Evolutionary conservation across 2,888 invertebrate genomes (phyloP), one percentile per base, ranked within the genome.

Genomic region (Drosophila differens): DNA sequence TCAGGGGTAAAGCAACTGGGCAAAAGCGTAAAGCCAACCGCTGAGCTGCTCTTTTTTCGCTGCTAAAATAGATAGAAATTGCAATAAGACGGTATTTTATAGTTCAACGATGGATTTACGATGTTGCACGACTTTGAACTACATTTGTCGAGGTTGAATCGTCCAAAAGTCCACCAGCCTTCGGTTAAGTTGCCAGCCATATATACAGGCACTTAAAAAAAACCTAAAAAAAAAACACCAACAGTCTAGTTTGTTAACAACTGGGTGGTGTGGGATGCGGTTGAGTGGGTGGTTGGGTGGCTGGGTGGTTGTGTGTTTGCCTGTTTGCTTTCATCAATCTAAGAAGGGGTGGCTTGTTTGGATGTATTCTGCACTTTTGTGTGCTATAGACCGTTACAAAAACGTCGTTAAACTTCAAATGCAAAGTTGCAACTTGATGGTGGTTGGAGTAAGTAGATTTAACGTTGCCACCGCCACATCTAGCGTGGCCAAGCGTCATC

Each of bases 91-190:
- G 85, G 85, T 85, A 82, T 87, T 89, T 89, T 90, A 91, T 90
- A 88, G 89, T 91, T 88, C 81, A 90, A 81, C 89, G 89, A 83
- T 88, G 90, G 89, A 89, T 90, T 89, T 88, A 87, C 85, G 83
- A 80, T 80, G 81, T 88, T 72, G 79, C 74, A 75, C 80, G 88
- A 88, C 87, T 90, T 90, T 83, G 85, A 82, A 85, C 87, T 90
- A 90, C 84, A 90, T 88, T 86, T 90, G 79, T 73, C 74, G 70
- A 77, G 75, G 76, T 69, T 75, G 66, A 70, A 53, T 64, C 73
- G 58, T 47, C 62, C 57, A 68, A 64, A 65, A 53, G 39, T 65
- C 60, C 62, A 67, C 54, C 62, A 59, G 62, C 58, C 72, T 49
- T 54, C 64, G 60, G 59, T 79, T 70, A 73, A 79, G 63, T 79